A percentile compares a stretch with the other conserved stretches of the same genome.
Conservation (phyloP, 2,888 invertebrate genomes). For the Lasioglossum zephyrum region DNA sequence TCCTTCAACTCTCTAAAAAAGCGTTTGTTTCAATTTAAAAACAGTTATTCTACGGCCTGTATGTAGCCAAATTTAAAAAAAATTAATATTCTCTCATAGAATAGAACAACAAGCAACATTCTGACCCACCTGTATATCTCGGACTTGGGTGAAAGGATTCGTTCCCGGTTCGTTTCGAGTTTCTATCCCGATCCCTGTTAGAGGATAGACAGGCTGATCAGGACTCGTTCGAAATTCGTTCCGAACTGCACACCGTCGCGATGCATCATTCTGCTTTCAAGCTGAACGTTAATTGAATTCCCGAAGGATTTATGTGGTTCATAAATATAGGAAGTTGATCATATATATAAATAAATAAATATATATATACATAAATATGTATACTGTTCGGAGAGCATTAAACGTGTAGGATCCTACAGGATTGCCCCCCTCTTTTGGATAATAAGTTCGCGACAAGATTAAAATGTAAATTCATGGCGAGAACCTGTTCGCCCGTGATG, state of each 20-base stretch:
- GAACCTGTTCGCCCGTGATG: conserved; percentile 31
- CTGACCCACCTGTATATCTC: background rate
- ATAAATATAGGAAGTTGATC: conserved; percentile 47
- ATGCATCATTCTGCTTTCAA: conserved; percentile 39
- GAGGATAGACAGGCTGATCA: conserved; percentile 21
- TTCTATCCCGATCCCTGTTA: background rate
- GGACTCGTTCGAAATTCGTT: conserved; percentile 46
- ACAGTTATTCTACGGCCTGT: background rate
- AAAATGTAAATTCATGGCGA: conserved; percentile 41
- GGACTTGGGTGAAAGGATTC: background rate
- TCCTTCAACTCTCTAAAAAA: too few species aligned
- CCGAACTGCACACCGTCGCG: conserved; percentile 33
- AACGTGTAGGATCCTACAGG: conserved; percentile 12
- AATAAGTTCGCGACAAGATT: conserved; percentile 17
- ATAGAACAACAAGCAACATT: background rate
- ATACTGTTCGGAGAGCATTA: conserved; percentile 19
- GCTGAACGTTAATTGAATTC: conserved; percentile 54
- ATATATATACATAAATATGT: background rate
- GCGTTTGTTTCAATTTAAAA: too few species aligned
- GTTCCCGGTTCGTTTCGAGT: conserved; percentile 17
- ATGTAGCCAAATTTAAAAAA: background rate
- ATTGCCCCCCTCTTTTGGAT: background rate
- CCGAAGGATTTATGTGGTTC: conserved; percentile 50
- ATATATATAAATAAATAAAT: background rate
- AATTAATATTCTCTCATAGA: background rate